phyloP scores from a whole-genome alignment of 2,888 invertebrate species.

The Cartodere bifasciata region DNA sequence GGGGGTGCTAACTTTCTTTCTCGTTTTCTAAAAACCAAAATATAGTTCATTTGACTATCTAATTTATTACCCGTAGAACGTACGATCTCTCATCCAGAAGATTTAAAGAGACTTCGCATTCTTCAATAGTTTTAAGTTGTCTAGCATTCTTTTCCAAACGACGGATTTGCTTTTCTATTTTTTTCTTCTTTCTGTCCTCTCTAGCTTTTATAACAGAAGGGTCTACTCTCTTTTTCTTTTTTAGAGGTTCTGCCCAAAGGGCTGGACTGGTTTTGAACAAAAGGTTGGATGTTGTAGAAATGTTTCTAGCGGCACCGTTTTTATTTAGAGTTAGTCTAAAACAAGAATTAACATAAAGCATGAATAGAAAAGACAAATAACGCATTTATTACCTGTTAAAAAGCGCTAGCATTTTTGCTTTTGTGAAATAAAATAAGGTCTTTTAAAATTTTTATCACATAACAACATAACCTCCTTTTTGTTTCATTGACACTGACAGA shows the following conservation, averaged over 20 bases:
- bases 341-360: too few relatives aligned
- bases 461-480: too few relatives aligned
- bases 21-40: constrained; percentile 35
- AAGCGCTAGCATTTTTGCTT: too few relatives aligned
- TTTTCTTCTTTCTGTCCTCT: constrained; percentile 70
- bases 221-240: constrained; percentile 79
- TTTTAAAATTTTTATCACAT: too few relatives aligned
- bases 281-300: too few relatives aligned
- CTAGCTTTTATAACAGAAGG: constrained; percentile 66
- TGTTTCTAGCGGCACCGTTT: too few relatives aligned
- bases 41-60: constrained; percentile 1
- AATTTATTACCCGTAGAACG: constrained; percentile 16
- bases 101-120: constrained; percentile 61
- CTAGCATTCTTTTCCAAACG: constrained; percentile 66
- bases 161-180: constrained; percentile 77
- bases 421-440: too few relatives aligned
- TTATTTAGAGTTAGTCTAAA: too few relatives aligned
- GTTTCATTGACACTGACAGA: too few relatives aligned
- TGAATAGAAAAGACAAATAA: too few relatives aligned
- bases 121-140: constrained; percentile 83
- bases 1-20: constrained; percentile 38
- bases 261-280: too few relatives aligned
- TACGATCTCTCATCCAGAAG: constrained; percentile 54
- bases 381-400: too few relatives aligned
- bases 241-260: constrained; percentile 82